Percentiles rank a stretch among this genome's conserved stretches.
Evolutionary conservation across 2,888 invertebrate genomes (phyloP).

Genomic region (Eristalis intricaria): DNA sequence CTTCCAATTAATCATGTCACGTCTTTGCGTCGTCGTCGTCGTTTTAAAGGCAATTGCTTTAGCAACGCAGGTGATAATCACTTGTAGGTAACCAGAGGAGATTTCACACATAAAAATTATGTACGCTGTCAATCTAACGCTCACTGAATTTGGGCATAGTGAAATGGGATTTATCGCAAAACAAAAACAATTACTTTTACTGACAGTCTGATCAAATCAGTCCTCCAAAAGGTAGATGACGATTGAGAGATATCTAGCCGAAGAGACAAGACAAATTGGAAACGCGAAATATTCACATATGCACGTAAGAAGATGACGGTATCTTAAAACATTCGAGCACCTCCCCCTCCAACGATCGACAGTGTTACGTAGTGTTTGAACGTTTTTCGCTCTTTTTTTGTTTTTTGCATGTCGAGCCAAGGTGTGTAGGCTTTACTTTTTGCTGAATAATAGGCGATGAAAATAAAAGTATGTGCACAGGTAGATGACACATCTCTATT

Average conservation of each 20-base stretch:
- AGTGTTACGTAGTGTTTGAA: constrained; percentile 11
- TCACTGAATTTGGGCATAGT: constrained; percentile 15
- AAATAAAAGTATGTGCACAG: constrained; percentile 17
- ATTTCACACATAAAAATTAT: background rate
- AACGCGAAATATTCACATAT: background rate
- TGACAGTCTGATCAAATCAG: background rate
- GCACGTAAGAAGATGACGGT: background rate
- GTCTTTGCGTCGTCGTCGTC: constrained; percentile 24
- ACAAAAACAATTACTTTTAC: constrained; percentile 8
- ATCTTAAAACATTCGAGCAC: constrained; percentile 2
- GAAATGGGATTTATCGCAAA: constrained; percentile 15
- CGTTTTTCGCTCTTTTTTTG: background rate
- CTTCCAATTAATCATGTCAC: constrained; percentile 57
- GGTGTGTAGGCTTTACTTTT: constrained; percentile 44
- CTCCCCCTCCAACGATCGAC: constrained; percentile 3
- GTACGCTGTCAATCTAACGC: background rate
- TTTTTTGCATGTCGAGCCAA: constrained; percentile 18
- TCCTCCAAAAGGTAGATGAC: background rate
- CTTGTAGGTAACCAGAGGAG: constrained; percentile 11
- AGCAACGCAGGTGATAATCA: constrained; percentile 23
- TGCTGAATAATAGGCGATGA: constrained; percentile 25
- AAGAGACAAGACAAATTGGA: constrained; percentile 19
- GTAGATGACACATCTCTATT: constrained; percentile 60
- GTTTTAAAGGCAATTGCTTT: constrained; percentile 35
- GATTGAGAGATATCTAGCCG: background rate